Evolutionary conservation across 1,140 invertebrate genomes (phyloP).

Genomic region (Calephelis virginiensis): DNA sequence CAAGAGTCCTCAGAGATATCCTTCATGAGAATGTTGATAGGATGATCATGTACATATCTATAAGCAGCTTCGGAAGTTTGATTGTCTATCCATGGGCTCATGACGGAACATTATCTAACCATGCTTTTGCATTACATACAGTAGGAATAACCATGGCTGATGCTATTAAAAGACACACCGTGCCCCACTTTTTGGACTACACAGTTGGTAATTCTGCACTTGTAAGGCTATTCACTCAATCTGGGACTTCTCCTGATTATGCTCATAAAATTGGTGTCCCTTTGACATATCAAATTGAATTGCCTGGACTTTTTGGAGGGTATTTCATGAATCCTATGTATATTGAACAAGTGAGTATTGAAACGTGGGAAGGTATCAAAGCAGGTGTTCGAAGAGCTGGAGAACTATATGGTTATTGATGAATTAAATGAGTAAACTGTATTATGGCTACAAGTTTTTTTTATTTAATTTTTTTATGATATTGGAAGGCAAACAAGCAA

Average conservation of each 20-base stretch:
- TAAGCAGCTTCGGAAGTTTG: constrained; percentile 83
- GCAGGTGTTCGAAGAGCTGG: constrained; percentile 21
- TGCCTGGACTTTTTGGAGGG: constrained; percentile 4
- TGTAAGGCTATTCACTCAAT: constrained; percentile 64
- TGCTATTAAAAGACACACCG: constrained; percentile 42
- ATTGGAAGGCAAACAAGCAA: no score
- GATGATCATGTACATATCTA: constrained; percentile 79
- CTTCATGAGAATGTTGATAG: constrained; percentile 49
- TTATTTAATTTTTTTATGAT: no score
- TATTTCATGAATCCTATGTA: constrained; percentile 31
- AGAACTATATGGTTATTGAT: neutral
- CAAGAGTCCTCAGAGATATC: constrained; percentile 60
- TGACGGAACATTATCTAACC: constrained; percentile 73
- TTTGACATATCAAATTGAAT: constrained; percentile 31
- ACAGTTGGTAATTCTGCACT: constrained; percentile 78
- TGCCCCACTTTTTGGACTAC: constrained; percentile 60
- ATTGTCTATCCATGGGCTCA: constrained; percentile 82
- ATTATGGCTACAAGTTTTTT: no score
- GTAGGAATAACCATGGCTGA: constrained; percentile 63
- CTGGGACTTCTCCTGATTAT: constrained; percentile 39
- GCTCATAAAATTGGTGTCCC: constrained; percentile 58
- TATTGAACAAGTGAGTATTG: constrained; percentile 27
- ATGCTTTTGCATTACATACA: constrained; percentile 60
- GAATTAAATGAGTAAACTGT: neutral
- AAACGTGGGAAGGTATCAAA: constrained; percentile 35